These are phyloP conservation scores for Syngnathus rostellatus DNA, from an alignment of 2,797 vertebrate genomes.

Conservation along the genomic window DNA sequence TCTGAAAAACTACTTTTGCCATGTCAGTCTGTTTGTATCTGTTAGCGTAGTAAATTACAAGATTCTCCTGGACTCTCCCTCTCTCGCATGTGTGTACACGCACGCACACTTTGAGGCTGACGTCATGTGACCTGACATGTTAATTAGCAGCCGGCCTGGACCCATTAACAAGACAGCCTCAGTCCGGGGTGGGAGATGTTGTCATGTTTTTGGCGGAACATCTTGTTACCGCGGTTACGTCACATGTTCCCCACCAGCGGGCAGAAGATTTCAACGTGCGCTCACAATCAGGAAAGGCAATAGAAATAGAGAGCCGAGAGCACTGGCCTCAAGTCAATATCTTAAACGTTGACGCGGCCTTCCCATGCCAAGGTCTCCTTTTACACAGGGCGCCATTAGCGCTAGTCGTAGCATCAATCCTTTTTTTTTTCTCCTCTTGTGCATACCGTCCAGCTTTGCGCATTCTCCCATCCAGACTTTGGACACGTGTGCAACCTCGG, in stretches of 20 bases:
- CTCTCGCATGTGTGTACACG: neutral
- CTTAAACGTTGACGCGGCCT: neutral
- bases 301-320: neutral
- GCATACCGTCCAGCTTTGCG: too few species aligned
- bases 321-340: neutral
- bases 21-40: too few species aligned
- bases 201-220: constrained; percentile 1
- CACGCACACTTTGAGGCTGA: neutral
- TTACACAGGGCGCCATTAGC: neutral
- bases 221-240: neutral
- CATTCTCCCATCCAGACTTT: too few species aligned
- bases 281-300: neutral
- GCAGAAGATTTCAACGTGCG: neutral
- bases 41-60: too few species aligned
- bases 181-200: neutral
- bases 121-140: neutral
- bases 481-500: too few species aligned
- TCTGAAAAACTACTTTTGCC: too few species aligned
- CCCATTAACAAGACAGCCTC: neutral
- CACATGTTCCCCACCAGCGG: neutral
- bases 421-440: too few species aligned
- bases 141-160: neutral
- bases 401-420: too few species aligned
- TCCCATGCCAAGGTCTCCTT: neutral
- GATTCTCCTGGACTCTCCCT: neutral